Evolutionary conservation across 2,888 invertebrate species (phyloP), one percentile per base, ranked within the genome.

Genomic region (Tenthredo scrophulariae): DNA sequence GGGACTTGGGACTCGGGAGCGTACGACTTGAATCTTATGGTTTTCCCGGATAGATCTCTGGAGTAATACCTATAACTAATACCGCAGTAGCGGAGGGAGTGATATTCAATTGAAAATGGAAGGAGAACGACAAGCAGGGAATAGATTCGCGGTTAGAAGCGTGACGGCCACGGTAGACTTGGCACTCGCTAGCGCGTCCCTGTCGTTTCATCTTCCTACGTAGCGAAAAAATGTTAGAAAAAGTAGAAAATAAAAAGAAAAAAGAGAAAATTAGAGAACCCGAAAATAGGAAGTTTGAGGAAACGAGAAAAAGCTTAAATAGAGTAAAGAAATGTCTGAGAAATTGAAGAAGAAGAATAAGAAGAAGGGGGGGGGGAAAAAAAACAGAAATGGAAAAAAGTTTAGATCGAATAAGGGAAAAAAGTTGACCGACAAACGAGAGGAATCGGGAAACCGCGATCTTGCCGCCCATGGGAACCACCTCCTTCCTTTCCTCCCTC

Each of bases 351-450:
- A 77, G 15, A 54, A 77, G 77, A 40, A n/a, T n/a, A n/a, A 40
- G 10, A 18, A 18, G 9, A 7, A 29, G 26, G 18, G 2, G 33
- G 15, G 18, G 6, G 6, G 15, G 2, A n/a, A 22, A 40, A 22
- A 43, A 40, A 22, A 72, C 10, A 9, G 40, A 43, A 43, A 43
- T 74, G 43, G 72, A 74, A 74, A 74, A 26, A 74, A 74, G 74
- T 74, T 43, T 22, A 9, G 43, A 74, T 74, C 74, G 43, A 74
- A 72, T 43, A 67, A 79, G 54, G 72, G 85, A 33, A 85, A 85
- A 85, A 86, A 77, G 85, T 85, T 85, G 84, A 86, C 85, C 75
- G 75, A 84, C 62, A 84, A 84, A 77, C 84, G 75, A 75, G 62
- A 74, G 43, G 75, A 84, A 77, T 77, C 84, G 84, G 75, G 37